Conservation (phyloP, 2,113 vertebrate genomes). For the Dromiciops gliroides region DNA sequence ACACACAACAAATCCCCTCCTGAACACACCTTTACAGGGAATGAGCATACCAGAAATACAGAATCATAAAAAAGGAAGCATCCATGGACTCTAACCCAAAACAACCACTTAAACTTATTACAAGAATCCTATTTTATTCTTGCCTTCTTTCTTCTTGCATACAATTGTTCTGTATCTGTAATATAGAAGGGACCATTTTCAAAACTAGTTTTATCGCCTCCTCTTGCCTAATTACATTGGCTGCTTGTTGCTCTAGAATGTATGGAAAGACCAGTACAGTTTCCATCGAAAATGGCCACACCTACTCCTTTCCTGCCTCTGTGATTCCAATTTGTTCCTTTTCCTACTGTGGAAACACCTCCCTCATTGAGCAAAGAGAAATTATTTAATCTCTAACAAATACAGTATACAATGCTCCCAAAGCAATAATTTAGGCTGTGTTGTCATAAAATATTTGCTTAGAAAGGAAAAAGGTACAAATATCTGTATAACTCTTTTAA, state of each 20-base stretch:
- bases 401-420: neutral
- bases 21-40: neutral
- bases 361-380: neutral
- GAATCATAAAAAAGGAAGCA: neutral
- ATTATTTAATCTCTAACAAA: slow-evolving; percentile 13
- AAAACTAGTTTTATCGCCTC: neutral
- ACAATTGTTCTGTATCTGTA: neutral
- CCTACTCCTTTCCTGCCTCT: neutral
- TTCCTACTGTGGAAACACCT: neutral
- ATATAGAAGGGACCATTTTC: neutral
- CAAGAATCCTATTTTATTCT: neutral
- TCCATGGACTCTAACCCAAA: neutral
- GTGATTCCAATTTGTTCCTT: neutral
- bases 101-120: neutral
- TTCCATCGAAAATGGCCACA: neutral
- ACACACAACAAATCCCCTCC: neutral
- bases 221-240: neutral
- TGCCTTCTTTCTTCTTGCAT: neutral
- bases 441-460: slow-evolving; percentile 6
- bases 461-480: neutral
- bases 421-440: neutral
- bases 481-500: neutral
- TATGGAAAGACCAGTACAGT: neutral
- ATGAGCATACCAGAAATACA: neutral
- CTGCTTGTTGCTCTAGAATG: neutral